Evolutionary conservation across 2,888 invertebrate genomes (phyloP).

Genomic region (Cistogaster globosa): DNA sequence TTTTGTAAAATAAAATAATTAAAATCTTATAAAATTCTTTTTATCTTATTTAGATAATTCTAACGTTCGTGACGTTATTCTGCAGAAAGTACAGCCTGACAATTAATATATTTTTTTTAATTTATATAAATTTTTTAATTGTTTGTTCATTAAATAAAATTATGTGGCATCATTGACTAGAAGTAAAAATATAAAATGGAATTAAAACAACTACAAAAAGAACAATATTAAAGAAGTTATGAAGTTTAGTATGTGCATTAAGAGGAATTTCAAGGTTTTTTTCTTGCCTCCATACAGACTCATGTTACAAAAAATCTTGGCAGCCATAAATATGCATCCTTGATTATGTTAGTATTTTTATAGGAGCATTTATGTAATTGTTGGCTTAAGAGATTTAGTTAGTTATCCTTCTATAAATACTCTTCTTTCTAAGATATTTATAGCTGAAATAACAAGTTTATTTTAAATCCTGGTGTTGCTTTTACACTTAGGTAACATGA

Average conservation of each 20-base stretch:
- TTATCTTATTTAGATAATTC: too few species aligned
- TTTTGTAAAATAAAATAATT: too few species aligned
- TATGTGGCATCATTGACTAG: not conserved
- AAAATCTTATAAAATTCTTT: too few species aligned
- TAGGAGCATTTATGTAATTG: slow-evolving; percentile 37
- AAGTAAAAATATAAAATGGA: slow-evolving; percentile 21
- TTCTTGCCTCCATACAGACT: not conserved
- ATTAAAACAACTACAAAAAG: slow-evolving; percentile 1
- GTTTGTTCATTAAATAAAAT: too few species aligned
- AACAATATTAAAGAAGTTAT: slow-evolving; percentile 31
- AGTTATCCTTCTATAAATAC: slow-evolving; percentile 22
- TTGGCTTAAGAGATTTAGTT: slow-evolving; percentile 33
- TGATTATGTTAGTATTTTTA: not conserved
- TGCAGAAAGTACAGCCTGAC: too few species aligned
- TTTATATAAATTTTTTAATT: too few species aligned
- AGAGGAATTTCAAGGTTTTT: slow-evolving; percentile 59
- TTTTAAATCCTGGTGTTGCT: slow-evolving; percentile 28
- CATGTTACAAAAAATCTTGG: not conserved
- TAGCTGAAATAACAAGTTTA: slow-evolving; percentile 30
- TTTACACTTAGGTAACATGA: slow-evolving; percentile 1
- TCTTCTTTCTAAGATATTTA: slow-evolving; percentile 39
- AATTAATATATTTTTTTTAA: too few species aligned
- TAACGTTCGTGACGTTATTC: too few species aligned
- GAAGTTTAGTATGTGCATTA: slow-evolving; percentile 55
- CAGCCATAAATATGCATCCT: not conserved